Conservation (phyloP, 2,113 vertebrate species). For the Barnardius zonarius region DNA sequence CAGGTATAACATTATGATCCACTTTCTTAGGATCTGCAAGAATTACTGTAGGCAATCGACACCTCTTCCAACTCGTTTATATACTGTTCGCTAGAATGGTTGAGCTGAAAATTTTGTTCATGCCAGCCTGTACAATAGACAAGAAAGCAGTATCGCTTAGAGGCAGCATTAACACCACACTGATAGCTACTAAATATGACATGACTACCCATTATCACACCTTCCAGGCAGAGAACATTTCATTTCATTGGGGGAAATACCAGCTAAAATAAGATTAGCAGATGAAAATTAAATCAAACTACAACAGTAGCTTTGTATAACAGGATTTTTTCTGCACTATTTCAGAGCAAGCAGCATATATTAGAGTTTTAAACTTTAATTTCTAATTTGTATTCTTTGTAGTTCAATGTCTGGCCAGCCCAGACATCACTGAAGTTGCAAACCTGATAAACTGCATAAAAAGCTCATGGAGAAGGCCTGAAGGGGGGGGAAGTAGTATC, state of each 20-base stretch:
- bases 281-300: neutral
- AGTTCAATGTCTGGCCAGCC: neutral
- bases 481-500: rapidly evolving
- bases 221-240: neutral
- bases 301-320: neutral
- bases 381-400: neutral
- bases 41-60: neutral
- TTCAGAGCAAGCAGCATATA: neutral
- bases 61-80: neutral
- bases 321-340: neutral
- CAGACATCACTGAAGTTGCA: neutral
- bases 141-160: neutral
- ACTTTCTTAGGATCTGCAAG: neutral
- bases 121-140: neutral
- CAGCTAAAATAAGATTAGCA: neutral
- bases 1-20: neutral
- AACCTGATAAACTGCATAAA: neutral
- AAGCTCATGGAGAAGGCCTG: neutral
- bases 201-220: neutral
- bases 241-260: neutral
- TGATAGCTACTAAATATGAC: neutral
- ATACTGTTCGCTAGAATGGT: neutral
- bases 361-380: neutral
- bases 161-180: neutral
- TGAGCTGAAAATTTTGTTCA: neutral